Percentiles rank a stretch among this genome's conserved stretches.
Evolutionary conservation across 2,888 invertebrate genomes (phyloP).

Genomic region (Epsilonema sp.): DNA sequence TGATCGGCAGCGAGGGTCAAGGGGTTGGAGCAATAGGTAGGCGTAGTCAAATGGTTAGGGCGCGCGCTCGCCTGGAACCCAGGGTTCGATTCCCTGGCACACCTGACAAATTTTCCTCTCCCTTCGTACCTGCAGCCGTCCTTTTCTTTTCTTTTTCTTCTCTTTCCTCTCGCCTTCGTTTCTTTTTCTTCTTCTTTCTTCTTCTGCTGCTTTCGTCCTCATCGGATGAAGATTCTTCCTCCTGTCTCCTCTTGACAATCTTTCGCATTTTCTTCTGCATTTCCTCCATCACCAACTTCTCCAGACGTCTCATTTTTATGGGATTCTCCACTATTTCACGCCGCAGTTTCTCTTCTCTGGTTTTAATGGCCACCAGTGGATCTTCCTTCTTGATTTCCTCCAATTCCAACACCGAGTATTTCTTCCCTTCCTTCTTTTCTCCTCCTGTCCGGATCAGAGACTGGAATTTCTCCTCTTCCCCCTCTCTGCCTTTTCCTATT

Average conservation of each 20-base stretch:
- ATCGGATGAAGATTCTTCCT: constrained; percentile 19
- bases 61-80: background rate
- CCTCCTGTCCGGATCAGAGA: background rate
- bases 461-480: background rate
- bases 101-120: background rate
- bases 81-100: too few species aligned
- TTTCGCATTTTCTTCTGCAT: constrained; percentile 29
- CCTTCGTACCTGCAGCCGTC: background rate
- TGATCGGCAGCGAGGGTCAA: too few species aligned
- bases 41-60: too few species aligned
- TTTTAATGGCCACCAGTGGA: constrained; percentile 63
- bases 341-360: constrained; percentile 66
- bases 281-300: constrained; percentile 44
- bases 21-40: too few species aligned
- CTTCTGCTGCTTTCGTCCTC: constrained; percentile 33
- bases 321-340: constrained; percentile 72
- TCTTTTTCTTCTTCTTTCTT: constrained; percentile 34
- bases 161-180: too few species aligned
- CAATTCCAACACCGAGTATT: constrained; percentile 35
- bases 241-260: background rate
- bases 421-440: too few species aligned
- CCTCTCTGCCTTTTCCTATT: background rate
- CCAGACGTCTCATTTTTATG: constrained; percentile 61
- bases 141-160: background rate
- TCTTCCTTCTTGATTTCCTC: constrained; percentile 49